Base-by-base conservation (phyloP, 2,797 vertebrate genomes). In the Gambusia yucatana region DNA sequence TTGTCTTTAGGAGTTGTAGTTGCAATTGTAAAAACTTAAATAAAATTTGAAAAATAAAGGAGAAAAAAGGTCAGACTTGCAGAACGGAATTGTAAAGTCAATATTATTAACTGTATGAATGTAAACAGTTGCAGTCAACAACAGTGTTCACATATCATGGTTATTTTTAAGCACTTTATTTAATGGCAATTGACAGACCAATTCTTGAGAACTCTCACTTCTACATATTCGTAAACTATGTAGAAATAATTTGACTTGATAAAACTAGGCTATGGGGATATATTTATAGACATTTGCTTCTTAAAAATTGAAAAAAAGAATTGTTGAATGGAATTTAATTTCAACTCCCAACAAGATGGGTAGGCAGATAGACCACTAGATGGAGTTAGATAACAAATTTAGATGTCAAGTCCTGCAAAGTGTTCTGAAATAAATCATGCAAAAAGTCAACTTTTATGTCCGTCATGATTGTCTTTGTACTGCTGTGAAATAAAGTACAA, bases 321-420 rank as follows among this genome's bases (percentile, higher is more conserved):
- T 10, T 25, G 10, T 41, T 41, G 8, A 1, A 67, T 41, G 30
- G 3, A 63, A 3, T 65, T 39, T 22, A 20, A 16, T 39, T 22
- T 22, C 63, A 25, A 14, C 17, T 41, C 63, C 36, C 20, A 41
- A 67, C 63, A 67, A 52, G 57, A 72, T 20, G n/a, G 71, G 59
- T 36, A 59, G 73, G 63, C 6, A 44, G 14, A 75, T 17, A 28
- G 3, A 75, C 85, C 92, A 88, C 88, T 91, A 90, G 91, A 55
- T 87, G 76, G 84, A 8, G 81, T 13, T 20, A 71, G 30, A 48
- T 25, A 8, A n/a, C 63, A 28, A 61, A 22, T 14, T n/a, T 39
- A 39, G 71, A 41, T 16, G 8, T 39, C 33, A 43, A 69, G 41
- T 39, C 9, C 7, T 0, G 1, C 8, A 4, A 9, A 11, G 33